Base-by-base conservation (phyloP, 2,797 vertebrate genomes). In the Ciconia nigra region DNA sequence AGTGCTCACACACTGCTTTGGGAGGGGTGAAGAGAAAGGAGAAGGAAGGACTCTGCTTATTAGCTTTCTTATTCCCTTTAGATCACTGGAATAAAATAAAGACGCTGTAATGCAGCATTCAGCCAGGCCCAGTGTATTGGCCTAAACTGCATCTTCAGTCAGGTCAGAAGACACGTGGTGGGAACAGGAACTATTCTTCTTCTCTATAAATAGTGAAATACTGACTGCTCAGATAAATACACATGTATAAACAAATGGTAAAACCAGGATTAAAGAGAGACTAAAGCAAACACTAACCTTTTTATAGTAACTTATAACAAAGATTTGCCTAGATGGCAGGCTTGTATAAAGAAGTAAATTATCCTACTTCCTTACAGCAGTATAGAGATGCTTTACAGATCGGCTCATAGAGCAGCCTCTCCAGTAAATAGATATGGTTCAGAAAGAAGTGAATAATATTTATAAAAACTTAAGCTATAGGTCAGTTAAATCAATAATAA, bases 261-360 rank as follows among this genome's bases (percentile, higher is more conserved):
- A 85, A 87, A 85, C 31, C 2, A 13, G 13, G 54, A 72, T 87
- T 66, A 92, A 83, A 82, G 77, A 84, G 47, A 62, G 19, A 81
- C 81, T 83, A 94, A 83, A 91, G 78, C 74, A 92, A 94, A 92
- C 57, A 81, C 42, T 22, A 93, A 86, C 31, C 51, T 92, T 96
- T 96, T 92, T 29, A 92, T 83, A 90, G 92, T 63, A 92, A 89
- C 84, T 87, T 81, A 55, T 72, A 95, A 81, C 84, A 95, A 88
- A 93, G 89, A 90, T 87, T 91, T 97, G 94, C 94, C 95, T 97
- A 96, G 96, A 97, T 97, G 96, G 96, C 95, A 96, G 95, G 82
- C 89, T 97, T 97, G 94, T 90, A 94, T 91, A 96, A 93, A 96
- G 76, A 94, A 96, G 89, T 92, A 93, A 96, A 95, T 96, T 86